phyloP scores from a whole-genome alignment of 2,797 vertebrate genomes.

The Catostomus latipinnis region DNA sequence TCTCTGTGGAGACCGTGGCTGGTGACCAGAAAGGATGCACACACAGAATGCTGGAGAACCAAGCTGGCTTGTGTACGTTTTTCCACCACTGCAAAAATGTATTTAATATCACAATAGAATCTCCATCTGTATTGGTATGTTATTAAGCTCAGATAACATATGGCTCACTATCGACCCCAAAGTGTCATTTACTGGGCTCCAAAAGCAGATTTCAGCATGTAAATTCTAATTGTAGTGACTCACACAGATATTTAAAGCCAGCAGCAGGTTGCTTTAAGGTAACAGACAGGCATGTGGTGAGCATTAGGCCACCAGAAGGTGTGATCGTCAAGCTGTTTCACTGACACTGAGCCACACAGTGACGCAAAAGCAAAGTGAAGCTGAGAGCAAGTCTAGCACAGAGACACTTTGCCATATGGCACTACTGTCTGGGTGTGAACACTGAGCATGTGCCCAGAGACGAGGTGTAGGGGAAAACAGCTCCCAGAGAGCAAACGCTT shows the following conservation, averaged over 20 bases:
- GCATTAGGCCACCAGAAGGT: slow-evolving; percentile 64
- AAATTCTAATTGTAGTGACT: slow-evolving; percentile 2
- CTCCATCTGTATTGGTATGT: too few relatives aligned
- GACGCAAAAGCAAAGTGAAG: slow-evolving; percentile 40
- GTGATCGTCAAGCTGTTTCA: slow-evolving; percentile 58
- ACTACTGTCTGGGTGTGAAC: slow-evolving; percentile 52
- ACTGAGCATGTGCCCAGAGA: slow-evolving; percentile 46
- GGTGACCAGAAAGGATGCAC: slow-evolving; percentile 60
- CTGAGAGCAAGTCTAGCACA: slow-evolving; percentile 31
- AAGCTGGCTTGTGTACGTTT: slow-evolving; percentile 73
- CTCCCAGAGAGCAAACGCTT: slow-evolving; percentile 43
- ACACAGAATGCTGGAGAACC: slow-evolving; percentile 31
- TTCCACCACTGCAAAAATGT: too few relatives aligned
- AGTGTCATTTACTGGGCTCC: too few relatives aligned
- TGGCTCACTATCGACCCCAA: too few relatives aligned
- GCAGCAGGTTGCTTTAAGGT: slow-evolving; percentile 49
- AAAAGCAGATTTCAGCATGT: background rate
- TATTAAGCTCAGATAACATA: too few relatives aligned
- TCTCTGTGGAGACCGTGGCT: slow-evolving; percentile 87
- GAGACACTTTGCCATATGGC: slow-evolving; percentile 63
- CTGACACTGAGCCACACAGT: slow-evolving; percentile 56
- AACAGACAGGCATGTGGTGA: slow-evolving; percentile 61
- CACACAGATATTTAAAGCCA: background rate
- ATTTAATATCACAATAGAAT: too few relatives aligned
- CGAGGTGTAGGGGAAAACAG: slow-evolving; percentile 53